Evolutionary conservation across 2,797 vertebrate genomes (phyloP).

Genomic region (Cirrhinus molitorella): DNA sequence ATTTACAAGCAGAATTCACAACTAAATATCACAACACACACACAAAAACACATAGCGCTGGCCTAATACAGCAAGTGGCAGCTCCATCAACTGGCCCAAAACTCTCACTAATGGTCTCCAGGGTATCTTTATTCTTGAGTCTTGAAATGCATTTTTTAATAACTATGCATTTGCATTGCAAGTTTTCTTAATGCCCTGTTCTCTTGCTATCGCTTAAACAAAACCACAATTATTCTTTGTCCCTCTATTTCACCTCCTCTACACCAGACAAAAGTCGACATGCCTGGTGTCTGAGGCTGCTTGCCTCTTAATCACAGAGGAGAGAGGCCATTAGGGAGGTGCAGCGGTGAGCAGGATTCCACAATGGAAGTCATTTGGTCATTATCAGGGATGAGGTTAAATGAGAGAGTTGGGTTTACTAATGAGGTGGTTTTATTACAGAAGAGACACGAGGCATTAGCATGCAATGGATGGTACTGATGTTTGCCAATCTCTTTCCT

Average conservation of each 20-base stretch:
- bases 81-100: background rate
- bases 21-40: background rate
- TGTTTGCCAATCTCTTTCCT: slow-evolving; percentile 34
- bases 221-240: slow-evolving; percentile 74
- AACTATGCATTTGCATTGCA: background rate
- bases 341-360: slow-evolving; percentile 63
- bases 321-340: slow-evolving; percentile 66
- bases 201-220: slow-evolving; percentile 63
- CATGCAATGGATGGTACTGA: slow-evolving; percentile 38
- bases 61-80: background rate
- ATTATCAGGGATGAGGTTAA: slow-evolving; percentile 67
- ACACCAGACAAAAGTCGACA: slow-evolving; percentile 66
- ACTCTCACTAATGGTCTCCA: background rate
- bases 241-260: slow-evolving; percentile 66
- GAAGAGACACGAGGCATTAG: slow-evolving; percentile 58
- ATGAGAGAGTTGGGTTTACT: slow-evolving; percentile 67
- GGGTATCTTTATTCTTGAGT: background rate
- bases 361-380: slow-evolving; percentile 62
- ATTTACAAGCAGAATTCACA: slow-evolving; percentile 2
- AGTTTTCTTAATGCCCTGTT: slow-evolving; percentile 19
- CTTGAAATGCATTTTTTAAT: background rate
- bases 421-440: slow-evolving; percentile 67
- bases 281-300: slow-evolving; percentile 65
- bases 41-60: background rate
- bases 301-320: slow-evolving; percentile 72